A percentile compares a stretch with the other conserved stretches of the same genome.
These are phyloP conservation scores for Mythimna vitellina DNA, from an alignment of 2,888 invertebrate species.

Conservation along the genomic window DNA sequence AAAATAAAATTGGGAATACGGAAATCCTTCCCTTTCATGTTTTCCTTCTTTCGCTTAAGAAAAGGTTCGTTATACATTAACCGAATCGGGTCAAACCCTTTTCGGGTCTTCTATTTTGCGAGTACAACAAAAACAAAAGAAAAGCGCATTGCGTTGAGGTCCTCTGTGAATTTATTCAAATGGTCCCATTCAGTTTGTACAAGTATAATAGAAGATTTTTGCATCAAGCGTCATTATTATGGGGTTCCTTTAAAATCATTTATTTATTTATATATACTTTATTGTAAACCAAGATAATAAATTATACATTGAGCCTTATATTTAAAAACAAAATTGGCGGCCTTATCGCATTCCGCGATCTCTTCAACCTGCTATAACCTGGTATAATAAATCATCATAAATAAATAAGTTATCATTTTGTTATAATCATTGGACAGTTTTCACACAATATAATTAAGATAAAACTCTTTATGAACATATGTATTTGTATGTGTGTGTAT, in stretches of 20 bases:
- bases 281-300: too few species aligned
- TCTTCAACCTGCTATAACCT: too few species aligned
- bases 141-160: constrained; percentile 33
- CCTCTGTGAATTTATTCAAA: constrained; percentile 34
- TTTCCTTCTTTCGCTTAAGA: constrained; percentile 55
- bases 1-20: constrained; percentile 58
- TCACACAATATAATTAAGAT: too few species aligned
- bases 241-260: neutral
- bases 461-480: too few species aligned
- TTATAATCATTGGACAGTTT: too few species aligned
- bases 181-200: constrained; percentile 24
- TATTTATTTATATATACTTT: too few species aligned
- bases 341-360: too few species aligned
- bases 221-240: neutral
- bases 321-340: too few species aligned
- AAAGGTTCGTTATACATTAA: constrained; percentile 62
- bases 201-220: neutral
- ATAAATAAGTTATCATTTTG: too few species aligned
- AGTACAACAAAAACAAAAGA: constrained; percentile 53
- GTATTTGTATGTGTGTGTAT: too few species aligned
- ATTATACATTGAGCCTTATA: too few species aligned
- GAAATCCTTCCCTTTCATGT: constrained; percentile 58
- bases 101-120: constrained; percentile 42
- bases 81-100: constrained; percentile 53
- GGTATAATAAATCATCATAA: too few species aligned